Evolutionary conservation across 2,113 vertebrate genomes (phyloP).

Genomic region (Hippocampus barbouri): DNA sequence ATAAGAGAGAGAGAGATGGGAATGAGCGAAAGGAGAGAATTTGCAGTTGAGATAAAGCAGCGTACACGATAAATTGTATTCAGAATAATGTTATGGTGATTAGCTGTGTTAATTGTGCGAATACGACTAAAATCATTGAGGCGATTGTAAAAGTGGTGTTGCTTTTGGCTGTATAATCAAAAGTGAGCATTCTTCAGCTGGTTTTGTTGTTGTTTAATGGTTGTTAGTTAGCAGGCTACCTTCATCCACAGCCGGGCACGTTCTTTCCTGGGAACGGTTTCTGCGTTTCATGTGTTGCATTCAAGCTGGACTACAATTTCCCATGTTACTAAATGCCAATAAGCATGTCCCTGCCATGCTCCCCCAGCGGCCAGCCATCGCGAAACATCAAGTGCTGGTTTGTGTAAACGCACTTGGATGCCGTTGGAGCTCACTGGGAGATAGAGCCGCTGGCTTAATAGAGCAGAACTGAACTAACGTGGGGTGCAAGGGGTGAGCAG

Average conservation of each 20-base stretch:
- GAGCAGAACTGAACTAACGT: conserved; percentile 66
- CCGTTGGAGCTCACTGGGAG: not conserved
- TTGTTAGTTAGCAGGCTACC: not conserved
- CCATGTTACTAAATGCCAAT: not conserved
- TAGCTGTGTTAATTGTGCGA: too few species aligned
- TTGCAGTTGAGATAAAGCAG: too few species aligned
- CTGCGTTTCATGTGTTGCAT: not conserved
- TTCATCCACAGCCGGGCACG: not conserved
- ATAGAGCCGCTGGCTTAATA: conserved; percentile 50
- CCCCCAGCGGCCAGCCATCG: conserved; percentile 1
- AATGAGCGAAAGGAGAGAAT: too few species aligned
- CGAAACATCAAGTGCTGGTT: not conserved
- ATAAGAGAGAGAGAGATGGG: too few species aligned
- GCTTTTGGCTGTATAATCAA: not conserved
- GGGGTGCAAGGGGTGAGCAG: conserved; percentile 52
- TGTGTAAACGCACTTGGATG: conserved; percentile 7
- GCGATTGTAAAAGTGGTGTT: too few species aligned
- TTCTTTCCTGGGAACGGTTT: not conserved
- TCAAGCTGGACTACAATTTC: not conserved
- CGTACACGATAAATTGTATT: too few species aligned
- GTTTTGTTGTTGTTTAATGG: not conserved
- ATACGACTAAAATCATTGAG: too few species aligned
- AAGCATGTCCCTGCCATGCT: not conserved
- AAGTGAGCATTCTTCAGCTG: not conserved
- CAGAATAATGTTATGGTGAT: too few species aligned